A percentile compares a stretch with the other conserved stretches of the same genome.
These are phyloP conservation scores for Chelmon rostratus DNA, from an alignment of 2,797 vertebrate genomes.

Conservation along the genomic window DNA sequence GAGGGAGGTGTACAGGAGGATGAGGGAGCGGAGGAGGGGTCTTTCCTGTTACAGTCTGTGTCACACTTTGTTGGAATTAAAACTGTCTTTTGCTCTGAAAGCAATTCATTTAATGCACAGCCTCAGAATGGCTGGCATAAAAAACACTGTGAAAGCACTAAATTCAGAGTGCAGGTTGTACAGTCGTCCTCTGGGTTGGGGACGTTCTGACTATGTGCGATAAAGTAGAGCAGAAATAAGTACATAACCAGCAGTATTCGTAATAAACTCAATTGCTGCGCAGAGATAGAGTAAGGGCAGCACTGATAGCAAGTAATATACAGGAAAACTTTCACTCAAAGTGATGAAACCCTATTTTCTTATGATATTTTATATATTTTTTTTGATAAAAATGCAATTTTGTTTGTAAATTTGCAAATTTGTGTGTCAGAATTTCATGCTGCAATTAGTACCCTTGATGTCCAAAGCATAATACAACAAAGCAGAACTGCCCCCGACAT, in stretches of 20 bases:
- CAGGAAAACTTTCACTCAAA: neutral
- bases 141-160: neutral
- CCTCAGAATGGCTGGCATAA: neutral
- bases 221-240: neutral
- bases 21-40: neutral
- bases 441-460: neutral
- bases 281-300: neutral
- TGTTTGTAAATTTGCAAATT: no score
- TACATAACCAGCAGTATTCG: neutral
- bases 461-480: neutral
- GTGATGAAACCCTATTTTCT: neutral
- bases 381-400: no score
- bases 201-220: neutral
- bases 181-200: neutral
- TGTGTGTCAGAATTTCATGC: neutral
- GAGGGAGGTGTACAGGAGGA: conserved; percentile 5
- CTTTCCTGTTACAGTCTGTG: conserved; percentile 1
- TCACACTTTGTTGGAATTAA: neutral
- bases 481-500: neutral
- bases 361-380: no score
- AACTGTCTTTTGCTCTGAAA: neutral
- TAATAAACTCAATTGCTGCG: neutral
- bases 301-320: neutral
- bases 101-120: neutral
- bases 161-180: neutral